Percentiles rank a stretch among this genome's conserved stretches.
phyloP scores from a whole-genome alignment of 2,888 invertebrate genomes.

The Megamerina dolium region DNA sequence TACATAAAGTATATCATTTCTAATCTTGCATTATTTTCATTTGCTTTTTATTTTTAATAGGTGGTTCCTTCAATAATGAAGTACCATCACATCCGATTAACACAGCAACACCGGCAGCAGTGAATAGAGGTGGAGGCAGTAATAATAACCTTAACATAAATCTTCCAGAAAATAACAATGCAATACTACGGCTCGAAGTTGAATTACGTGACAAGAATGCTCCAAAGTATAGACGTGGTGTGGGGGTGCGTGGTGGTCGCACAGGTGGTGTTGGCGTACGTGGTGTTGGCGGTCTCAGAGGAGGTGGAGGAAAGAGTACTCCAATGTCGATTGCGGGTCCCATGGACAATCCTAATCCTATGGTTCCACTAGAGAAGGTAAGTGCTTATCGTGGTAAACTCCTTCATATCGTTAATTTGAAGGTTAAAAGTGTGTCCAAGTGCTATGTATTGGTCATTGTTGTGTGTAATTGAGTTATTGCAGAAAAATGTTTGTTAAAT shows the following conservation, averaged over 20 bases:
- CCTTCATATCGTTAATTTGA: not conserved
- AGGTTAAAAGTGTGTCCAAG: not conserved
- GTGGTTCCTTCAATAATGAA: conserved; percentile 36
- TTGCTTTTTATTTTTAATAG: too few species aligned
- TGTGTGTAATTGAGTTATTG: conserved; percentile 2
- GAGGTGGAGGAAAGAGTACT: conserved; percentile 7
- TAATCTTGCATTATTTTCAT: too few species aligned
- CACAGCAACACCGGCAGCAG: conserved; percentile 5
- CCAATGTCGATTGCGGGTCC: conserved; percentile 24
- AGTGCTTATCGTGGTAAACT: conserved; percentile 13
- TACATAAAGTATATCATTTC: too few species aligned
- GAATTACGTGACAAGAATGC: conserved; percentile 51
- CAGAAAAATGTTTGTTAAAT: too few species aligned
- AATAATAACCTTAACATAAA: conserved; percentile 50
- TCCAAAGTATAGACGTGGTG: conserved; percentile 45
- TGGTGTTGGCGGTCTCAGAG: conserved; percentile 32
- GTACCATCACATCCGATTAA: conserved; percentile 13
- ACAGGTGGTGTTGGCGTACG: conserved; percentile 46
- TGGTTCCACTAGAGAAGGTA: conserved; percentile 63
- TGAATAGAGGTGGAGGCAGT: conserved; percentile 20
- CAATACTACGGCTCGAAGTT: conserved; percentile 49
- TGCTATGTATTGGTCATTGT: too few species aligned
- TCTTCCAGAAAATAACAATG: conserved; percentile 49
- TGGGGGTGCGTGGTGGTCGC: conserved; percentile 48
- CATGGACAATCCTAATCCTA: conserved; percentile 51